Conservation (phyloP, 2,797 vertebrate species). For the Falco berigora region DNA sequence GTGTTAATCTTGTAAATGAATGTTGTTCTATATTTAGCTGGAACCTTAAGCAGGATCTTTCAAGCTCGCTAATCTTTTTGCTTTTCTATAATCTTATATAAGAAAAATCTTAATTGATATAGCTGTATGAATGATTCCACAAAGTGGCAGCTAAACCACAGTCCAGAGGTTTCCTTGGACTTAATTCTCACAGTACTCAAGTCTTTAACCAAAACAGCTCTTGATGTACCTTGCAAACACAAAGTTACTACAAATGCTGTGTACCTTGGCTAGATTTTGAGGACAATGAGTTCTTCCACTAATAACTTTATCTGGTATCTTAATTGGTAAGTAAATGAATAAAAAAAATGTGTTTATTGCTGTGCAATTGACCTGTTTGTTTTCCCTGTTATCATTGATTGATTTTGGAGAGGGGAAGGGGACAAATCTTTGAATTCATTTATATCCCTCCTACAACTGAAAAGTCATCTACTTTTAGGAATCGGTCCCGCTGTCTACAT, state of each 20-base stretch:
- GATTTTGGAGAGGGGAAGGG: background rate
- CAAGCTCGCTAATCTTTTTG: background rate
- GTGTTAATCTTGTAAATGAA: background rate
- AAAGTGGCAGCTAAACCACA: background rate
- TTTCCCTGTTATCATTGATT: background rate
- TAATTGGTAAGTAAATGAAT: conserved; percentile 32
- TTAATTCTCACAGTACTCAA: background rate
- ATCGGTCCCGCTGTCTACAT: background rate
- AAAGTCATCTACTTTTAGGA: background rate
- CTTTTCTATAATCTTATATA: background rate
- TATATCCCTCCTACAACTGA: background rate
- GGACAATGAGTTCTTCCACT: background rate
- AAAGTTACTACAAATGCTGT: background rate
- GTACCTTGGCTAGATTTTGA: background rate
- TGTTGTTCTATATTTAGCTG: background rate
- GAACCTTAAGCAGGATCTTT: background rate
- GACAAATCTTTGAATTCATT: background rate
- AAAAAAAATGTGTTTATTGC: conserved; percentile 33
- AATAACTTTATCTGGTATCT: conserved; percentile 7
- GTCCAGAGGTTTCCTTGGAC: background rate
- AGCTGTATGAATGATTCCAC: background rate
- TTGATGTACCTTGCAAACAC: background rate
- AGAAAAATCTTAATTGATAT: background rate
- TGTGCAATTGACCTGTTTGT: conserved; percentile 14
- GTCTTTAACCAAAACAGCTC: background rate